These are phyloP conservation scores for Lutraria rhynchaena DNA, from an alignment of 1,140 invertebrate species.

Conservation along the genomic window DNA sequence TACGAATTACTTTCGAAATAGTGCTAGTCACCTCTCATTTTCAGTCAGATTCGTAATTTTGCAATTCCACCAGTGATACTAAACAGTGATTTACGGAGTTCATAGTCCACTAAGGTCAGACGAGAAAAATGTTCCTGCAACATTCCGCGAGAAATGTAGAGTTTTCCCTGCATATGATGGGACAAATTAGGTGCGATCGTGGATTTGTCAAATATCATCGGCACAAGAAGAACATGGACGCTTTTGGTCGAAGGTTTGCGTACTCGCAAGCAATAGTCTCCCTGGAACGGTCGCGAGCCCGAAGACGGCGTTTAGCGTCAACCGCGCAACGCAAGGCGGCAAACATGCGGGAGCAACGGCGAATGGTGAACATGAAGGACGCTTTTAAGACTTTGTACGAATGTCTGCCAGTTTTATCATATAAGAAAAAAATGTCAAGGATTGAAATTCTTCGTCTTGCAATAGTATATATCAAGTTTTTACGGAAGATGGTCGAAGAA, in stretches of 20 bases:
- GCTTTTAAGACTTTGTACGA: constrained; percentile 89
- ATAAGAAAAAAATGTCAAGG: constrained; percentile 97
- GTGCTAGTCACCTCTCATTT: too few species aligned
- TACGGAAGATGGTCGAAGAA: constrained; percentile 91
- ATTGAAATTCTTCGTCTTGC: constrained; percentile 97
- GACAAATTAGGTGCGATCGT: neutral
- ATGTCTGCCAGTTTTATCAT: constrained; percentile 95
- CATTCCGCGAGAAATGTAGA: too few species aligned
- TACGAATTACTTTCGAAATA: too few species aligned
- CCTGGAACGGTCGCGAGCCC: constrained; percentile 11
- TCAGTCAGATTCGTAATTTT: too few species aligned
- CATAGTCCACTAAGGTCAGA: too few species aligned
- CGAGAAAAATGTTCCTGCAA: too few species aligned
- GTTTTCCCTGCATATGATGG: too few species aligned
- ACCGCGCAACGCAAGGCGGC: constrained; percentile 64
- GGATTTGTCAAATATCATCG: neutral
- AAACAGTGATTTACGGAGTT: too few species aligned
- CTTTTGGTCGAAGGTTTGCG: too few species aligned
- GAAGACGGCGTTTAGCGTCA: constrained; percentile 34
- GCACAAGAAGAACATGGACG: too few species aligned
- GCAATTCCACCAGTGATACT: too few species aligned
- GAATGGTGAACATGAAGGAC: constrained; percentile 99
- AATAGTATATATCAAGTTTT: constrained; percentile 98
- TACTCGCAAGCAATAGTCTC: neutral
- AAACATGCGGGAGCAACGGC: constrained; percentile 89